Conservation (phyloP, 92 coral and sea anemone species). For the Porites lobata region DNA sequence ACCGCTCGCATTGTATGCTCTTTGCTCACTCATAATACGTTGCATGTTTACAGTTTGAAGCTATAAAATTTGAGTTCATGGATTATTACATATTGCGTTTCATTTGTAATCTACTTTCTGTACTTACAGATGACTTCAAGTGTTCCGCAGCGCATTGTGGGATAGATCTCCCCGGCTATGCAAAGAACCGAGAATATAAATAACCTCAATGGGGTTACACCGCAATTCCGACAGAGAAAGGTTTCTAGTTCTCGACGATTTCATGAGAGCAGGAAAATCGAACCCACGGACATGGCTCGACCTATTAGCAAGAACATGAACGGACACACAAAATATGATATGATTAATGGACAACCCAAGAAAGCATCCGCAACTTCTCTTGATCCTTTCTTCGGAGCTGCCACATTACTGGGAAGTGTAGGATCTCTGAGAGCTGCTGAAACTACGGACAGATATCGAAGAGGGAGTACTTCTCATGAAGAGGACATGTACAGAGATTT, state of each 20-base stretch:
- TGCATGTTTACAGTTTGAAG: no score
- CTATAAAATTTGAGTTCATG: no score
- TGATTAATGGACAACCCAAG: conserved; percentile 35
- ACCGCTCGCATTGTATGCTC: neutral
- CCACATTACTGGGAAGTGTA: conserved; percentile 86
- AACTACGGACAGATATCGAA: conserved; percentile 64
- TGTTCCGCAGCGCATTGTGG: conserved; percentile 48
- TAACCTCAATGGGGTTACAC: conserved; percentile 73
- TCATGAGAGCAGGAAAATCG: conserved; percentile 39
- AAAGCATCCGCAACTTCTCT: conserved; percentile 56
- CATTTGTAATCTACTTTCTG: neutral
- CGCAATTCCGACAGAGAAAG: conserved; percentile 7
- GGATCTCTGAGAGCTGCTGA: conserved; percentile 87
- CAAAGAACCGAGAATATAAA: conserved; percentile 49
- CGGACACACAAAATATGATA: conserved; percentile 23
- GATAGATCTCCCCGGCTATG: conserved; percentile 58
- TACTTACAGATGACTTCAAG: conserved; percentile 27
- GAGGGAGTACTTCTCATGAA: conserved; percentile 63
- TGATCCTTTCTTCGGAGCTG: conserved; percentile 78
- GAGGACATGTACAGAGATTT: conserved; percentile 68
- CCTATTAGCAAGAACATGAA: conserved; percentile 20
- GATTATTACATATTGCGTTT: no score
- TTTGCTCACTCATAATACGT: neutral
- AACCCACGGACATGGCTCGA: conserved; percentile 38
- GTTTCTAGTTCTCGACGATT: conserved; percentile 23